These are phyloP conservation scores for Sitobion miscanthi DNA, from an alignment of 1,140 invertebrate species.

Conservation along the genomic window DNA sequence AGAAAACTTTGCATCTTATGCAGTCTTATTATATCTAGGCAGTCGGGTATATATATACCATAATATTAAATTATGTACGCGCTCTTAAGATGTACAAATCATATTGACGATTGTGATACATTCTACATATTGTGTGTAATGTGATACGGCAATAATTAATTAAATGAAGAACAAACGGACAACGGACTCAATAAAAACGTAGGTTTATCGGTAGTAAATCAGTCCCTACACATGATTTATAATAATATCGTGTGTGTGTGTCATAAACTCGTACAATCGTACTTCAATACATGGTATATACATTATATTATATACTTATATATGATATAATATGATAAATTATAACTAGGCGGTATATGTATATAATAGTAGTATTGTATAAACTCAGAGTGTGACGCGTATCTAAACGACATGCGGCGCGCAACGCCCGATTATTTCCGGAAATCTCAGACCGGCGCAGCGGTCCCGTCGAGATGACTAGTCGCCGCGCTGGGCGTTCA, in stretches of 20 bases:
- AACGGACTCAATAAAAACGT: background rate
- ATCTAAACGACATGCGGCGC: background rate
- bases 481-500: background rate
- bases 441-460: background rate
- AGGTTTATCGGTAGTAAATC: background rate
- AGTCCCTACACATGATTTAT: background rate
- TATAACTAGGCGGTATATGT: background rate
- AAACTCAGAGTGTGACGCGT: background rate
- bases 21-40: background rate
- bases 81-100: background rate
- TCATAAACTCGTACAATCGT: background rate
- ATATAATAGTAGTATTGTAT: background rate
- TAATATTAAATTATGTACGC: background rate
- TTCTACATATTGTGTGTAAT: background rate
- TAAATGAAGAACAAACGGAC: background rate
- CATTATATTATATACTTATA: background rate
- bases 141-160: background rate
- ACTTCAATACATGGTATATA: background rate
- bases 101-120: background rate
- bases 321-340: constrained; percentile 18
- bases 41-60: background rate
- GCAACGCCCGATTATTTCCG: background rate
- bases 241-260: background rate
- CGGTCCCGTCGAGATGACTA: background rate
- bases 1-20: background rate